Conservation (phyloP, 1,140 invertebrate genomes). For the Macrobrachium nipponense region DNA sequence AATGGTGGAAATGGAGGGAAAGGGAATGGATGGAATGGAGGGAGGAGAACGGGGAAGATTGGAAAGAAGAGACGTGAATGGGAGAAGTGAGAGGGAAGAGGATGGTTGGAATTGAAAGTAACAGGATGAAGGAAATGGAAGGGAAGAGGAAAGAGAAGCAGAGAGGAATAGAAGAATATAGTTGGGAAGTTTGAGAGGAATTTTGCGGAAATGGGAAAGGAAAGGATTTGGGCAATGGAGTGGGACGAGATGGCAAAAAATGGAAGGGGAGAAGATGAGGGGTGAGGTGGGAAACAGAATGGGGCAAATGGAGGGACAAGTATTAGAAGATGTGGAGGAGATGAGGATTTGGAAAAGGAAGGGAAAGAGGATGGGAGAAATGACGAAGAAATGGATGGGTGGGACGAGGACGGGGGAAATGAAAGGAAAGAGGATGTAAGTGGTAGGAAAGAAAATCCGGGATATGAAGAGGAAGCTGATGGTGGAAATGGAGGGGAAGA, state of each 20-base stretch:
- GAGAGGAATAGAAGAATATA: background rate
- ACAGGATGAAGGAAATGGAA: slow-evolving; percentile 25
- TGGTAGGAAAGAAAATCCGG: background rate
- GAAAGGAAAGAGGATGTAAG: background rate
- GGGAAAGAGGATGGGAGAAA: background rate
- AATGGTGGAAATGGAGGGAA: too few species aligned
- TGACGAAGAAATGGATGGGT: background rate
- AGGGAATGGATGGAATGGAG: too few species aligned
- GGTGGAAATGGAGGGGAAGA: background rate
- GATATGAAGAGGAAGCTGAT: background rate
- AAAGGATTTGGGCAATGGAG: background rate
- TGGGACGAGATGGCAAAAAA: background rate
- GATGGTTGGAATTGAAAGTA: too few species aligned
- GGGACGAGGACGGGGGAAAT: background rate
- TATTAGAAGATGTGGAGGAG: background rate
- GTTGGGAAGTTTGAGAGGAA: background rate
- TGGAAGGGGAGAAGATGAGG: background rate
- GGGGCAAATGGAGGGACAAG: background rate
- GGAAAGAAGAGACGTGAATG: too few species aligned
- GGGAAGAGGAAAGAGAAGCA: slow-evolving; percentile 1
- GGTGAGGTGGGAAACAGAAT: too few species aligned
- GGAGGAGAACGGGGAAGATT: too few species aligned
- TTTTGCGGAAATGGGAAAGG: too few species aligned
- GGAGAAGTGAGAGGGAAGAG: too few species aligned
- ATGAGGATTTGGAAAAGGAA: background rate